These are phyloP conservation scores for Callithrix jacchus DNA, from an alignment of 2,113 vertebrate genomes.

Conservation along the genomic window DNA sequence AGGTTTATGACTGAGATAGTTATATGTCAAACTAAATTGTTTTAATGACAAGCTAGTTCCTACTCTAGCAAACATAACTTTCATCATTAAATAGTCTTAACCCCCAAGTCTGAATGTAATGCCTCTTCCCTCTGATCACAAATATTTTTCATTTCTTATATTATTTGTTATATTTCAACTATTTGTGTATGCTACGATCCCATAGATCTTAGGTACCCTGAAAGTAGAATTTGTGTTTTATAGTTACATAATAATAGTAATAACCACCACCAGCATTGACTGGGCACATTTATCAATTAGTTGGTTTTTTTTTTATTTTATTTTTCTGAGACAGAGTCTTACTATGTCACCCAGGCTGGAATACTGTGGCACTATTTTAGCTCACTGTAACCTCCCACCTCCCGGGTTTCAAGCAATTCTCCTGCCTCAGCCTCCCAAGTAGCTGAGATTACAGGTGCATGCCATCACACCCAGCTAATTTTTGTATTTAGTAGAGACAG, in stretches of 20 bases:
- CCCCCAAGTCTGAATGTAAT: background rate
- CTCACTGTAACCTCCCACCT: too few relatives aligned
- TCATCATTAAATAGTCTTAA: constrained; percentile 2
- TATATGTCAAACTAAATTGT: background rate
- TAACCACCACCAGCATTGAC: background rate
- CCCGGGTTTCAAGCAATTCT: too few relatives aligned
- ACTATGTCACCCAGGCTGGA: too few relatives aligned
- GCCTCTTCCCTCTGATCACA: background rate
- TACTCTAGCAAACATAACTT: background rate
- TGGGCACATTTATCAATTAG: background rate
- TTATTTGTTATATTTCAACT: constrained; percentile 3
- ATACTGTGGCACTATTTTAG: too few relatives aligned
- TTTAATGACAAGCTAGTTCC: background rate
- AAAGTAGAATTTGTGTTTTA: background rate
- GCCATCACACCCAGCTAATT: too few relatives aligned
- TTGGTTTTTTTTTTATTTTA: background rate
- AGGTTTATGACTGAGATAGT: background rate
- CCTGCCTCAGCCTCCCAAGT: too few relatives aligned
- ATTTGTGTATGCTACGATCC: background rate
- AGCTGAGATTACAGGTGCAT: too few relatives aligned
- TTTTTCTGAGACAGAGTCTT: background rate
- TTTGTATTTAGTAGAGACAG: too few relatives aligned
- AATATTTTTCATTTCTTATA: background rate
- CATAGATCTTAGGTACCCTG: background rate
- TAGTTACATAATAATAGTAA: background rate